These are phyloP conservation scores for Drosophila tsacasi DNA, from an alignment of 1,140 invertebrate species.

Conservation along the genomic window DNA sequence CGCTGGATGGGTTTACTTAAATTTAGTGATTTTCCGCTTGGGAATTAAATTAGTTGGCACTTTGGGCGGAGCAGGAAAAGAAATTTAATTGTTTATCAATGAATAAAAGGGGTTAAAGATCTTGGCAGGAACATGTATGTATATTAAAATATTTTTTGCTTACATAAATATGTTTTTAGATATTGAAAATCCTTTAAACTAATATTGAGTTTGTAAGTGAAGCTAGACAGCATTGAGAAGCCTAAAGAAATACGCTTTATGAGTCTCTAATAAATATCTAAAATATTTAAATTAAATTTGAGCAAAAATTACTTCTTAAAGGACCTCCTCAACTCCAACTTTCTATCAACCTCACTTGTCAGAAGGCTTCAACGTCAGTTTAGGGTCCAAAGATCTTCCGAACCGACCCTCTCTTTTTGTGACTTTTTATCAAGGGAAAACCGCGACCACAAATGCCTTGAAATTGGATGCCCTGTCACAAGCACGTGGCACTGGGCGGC, in stretches of 20 bases:
- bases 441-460: slow-evolving; percentile 41
- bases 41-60: background rate
- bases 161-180: no score
- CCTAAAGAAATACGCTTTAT: no score
- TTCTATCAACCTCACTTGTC: slow-evolving; percentile 12
- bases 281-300: background rate
- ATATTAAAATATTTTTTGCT: background rate
- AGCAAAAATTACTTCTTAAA: background rate
- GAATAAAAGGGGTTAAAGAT: background rate
- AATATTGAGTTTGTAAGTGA: no score
- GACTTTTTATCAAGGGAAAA: slow-evolving; percentile 19
- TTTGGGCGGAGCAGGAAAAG: background rate
- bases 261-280: background rate
- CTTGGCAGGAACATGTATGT: background rate
- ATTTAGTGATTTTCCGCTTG: background rate
- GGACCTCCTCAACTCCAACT: background rate
- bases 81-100: background rate
- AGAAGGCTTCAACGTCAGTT: slow-evolving; percentile 31
- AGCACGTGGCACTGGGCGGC: slow-evolving; percentile 43
- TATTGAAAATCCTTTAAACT: no score
- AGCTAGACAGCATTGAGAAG: no score
- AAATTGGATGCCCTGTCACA: slow-evolving; percentile 43
- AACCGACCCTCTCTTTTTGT: slow-evolving; percentile 20
- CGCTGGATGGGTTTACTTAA: background rate
- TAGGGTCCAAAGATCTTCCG: slow-evolving; percentile 36